Conservation (phyloP, 2,888 invertebrate genomes). For the Heteropelma amictum region DNA sequence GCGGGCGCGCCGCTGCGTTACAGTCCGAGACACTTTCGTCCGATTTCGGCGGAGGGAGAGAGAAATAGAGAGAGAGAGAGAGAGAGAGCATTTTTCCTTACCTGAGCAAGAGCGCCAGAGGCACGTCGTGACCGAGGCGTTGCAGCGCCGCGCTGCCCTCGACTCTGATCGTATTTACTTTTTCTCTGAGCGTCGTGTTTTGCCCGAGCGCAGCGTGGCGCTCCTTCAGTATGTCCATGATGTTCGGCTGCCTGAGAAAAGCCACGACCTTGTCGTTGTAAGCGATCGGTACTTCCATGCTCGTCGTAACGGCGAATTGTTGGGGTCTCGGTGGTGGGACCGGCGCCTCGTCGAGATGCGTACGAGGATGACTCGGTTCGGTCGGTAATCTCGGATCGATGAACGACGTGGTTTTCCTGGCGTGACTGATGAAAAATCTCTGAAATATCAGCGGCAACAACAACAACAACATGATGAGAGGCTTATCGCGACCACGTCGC, state of each 20-base stretch:
- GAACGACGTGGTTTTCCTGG: slow-evolving; percentile 94
- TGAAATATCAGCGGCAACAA: slow-evolving; percentile 65
- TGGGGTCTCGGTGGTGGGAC: slow-evolving; percentile 87
- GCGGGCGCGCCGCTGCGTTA: no score
- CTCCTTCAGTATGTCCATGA: slow-evolving; percentile 93
- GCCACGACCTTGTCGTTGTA: slow-evolving; percentile 98
- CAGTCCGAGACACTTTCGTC: no score
- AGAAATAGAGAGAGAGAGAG: no score
- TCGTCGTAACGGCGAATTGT: slow-evolving; percentile 78
- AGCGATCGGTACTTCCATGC: slow-evolving; percentile 89
- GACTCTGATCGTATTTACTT: slow-evolving; percentile 92
- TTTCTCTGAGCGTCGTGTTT: slow-evolving; percentile 88
- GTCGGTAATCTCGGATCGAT: slow-evolving; percentile 98
- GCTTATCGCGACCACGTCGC: background rate
- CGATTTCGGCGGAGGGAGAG: no score
- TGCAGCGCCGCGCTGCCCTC: slow-evolving; percentile 93
- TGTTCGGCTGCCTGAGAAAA: slow-evolving; percentile 96
- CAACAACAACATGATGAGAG: background rate
- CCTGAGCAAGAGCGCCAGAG: slow-evolving; percentile 95
- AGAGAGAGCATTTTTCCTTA: slow-evolving; percentile 75
- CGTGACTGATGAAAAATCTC: slow-evolving; percentile 97
- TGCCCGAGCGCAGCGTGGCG: slow-evolving; percentile 86
- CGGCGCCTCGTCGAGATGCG: slow-evolving; percentile 82
- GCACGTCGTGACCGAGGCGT: slow-evolving; percentile 93
- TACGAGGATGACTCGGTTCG: slow-evolving; percentile 83